Conservation (phyloP, 1,140 invertebrate species). For the Epicauta chinensis region DNA sequence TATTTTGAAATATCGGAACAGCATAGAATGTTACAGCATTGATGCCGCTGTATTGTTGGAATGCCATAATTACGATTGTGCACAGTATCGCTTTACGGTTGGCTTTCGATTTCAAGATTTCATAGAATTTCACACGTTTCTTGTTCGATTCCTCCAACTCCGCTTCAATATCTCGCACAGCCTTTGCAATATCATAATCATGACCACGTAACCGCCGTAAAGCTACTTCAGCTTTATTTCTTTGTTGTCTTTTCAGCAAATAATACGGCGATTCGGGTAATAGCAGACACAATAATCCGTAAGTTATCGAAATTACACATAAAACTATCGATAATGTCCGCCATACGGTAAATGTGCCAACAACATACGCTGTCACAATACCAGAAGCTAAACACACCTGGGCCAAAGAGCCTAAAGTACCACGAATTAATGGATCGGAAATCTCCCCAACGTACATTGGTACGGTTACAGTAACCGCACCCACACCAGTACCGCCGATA, state of each 20-base stretch:
- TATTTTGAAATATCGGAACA: constrained; percentile 56
- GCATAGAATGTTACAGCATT: constrained; percentile 37
- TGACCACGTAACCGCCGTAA: too few relatives aligned
- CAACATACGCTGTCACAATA: background rate
- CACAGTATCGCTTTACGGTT: background rate
- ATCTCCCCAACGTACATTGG: constrained; percentile 34
- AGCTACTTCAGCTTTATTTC: too few relatives aligned
- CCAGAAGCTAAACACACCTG: background rate
- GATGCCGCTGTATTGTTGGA: constrained; percentile 11
- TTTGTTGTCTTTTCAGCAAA: background rate
- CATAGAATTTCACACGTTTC: background rate
- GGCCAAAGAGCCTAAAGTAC: background rate
- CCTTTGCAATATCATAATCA: too few relatives aligned
- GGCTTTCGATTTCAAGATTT: background rate
- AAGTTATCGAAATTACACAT: background rate
- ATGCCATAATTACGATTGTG: background rate
- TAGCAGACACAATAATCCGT: background rate
- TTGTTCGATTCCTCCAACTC: background rate
- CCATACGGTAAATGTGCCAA: background rate
- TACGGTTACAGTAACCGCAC: constrained; percentile 22
- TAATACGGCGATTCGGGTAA: background rate
- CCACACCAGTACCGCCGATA: constrained; percentile 22
- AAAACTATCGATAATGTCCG: background rate
- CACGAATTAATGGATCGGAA: constrained; percentile 13
- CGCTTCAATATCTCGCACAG: too few relatives aligned